These are phyloP conservation scores for Steinernema feltiae DNA, from an alignment of 1,140 invertebrate genomes.

Conservation along the genomic window DNA sequence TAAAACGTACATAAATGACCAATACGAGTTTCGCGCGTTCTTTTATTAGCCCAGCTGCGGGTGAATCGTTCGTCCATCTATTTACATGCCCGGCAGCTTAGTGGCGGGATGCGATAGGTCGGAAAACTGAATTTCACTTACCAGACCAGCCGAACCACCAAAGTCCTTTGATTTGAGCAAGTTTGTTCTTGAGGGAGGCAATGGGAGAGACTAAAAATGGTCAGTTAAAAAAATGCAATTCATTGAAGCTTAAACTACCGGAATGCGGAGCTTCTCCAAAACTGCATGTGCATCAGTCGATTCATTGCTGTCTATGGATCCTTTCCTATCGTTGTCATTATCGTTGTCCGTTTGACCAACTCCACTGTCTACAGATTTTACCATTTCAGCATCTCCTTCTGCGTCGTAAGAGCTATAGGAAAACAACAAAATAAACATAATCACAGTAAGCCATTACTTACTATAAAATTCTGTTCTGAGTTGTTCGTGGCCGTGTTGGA, in stretches of 20 bases:
- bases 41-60: constrained; percentile 11
- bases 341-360: constrained; percentile 2
- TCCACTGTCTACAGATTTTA: not conserved
- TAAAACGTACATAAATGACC: not conserved
- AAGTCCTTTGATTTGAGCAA: not conserved
- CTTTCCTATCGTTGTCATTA: not conserved
- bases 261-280: not conserved
- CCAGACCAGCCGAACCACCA: not conserved
- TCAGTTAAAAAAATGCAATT: not conserved
- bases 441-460: not conserved
- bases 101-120: not conserved
- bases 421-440: not conserved
- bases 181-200: not conserved
- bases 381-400: not conserved
- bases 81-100: not conserved
- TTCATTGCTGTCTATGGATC: not conserved
- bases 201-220: not conserved
- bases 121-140: not conserved
- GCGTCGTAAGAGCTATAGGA: not conserved
- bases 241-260: not conserved
- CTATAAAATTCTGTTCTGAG: not conserved
- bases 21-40: not conserved
- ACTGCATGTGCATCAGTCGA: not conserved
- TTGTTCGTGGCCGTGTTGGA: not conserved
- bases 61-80: constrained; percentile 2